phyloP scores from a whole-genome alignment of 37 sponge, comb jelly and placozoan genomes.

The Dysidea cf. avara region DNA sequence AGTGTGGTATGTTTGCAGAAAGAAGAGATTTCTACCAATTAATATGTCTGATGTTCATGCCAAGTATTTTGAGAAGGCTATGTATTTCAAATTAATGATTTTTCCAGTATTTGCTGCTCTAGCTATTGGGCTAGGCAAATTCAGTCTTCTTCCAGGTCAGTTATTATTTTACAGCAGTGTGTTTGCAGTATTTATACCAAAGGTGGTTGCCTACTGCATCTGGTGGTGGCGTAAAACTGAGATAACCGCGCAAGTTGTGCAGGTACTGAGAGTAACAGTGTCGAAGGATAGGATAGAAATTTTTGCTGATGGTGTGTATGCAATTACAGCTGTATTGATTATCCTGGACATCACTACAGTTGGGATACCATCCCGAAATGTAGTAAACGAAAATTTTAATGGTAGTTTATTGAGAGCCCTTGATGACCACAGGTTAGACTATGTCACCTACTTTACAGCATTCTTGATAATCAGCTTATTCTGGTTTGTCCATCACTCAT shows the following conservation, averaged over 20 bases:
- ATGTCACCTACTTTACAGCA: no score
- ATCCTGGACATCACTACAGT: slow-evolving; percentile 64
- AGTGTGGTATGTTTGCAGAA: slow-evolving; percentile 22
- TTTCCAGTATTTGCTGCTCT: slow-evolving; percentile 31
- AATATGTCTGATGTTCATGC: slow-evolving; percentile 23
- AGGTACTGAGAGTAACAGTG: no score
- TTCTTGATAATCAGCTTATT: no score
- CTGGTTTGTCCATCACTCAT: no score
- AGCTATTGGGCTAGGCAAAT: slow-evolving; percentile 15
- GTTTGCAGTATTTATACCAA: neutral
- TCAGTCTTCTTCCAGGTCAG: neutral
- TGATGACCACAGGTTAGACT: neutral
- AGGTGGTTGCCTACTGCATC: neutral
- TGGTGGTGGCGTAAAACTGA: slow-evolving; percentile 19
- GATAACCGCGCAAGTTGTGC: no score
- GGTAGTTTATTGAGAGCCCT: slow-evolving; percentile 10
- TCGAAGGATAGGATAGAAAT: no score
- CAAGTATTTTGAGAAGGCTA: slow-evolving; percentile 16
- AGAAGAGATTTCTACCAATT: slow-evolving; percentile 47
- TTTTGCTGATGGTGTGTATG: slow-evolving; percentile 74
- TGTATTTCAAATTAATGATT: no score
- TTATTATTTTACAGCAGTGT: no score
- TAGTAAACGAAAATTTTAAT: neutral
- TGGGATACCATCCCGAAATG: slow-evolving; percentile 1
- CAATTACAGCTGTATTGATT: slow-evolving; percentile 70